These are phyloP conservation scores for Hirundichthys speculiger DNA, from an alignment of 2,113 vertebrate species.

Conservation along the genomic window DNA sequence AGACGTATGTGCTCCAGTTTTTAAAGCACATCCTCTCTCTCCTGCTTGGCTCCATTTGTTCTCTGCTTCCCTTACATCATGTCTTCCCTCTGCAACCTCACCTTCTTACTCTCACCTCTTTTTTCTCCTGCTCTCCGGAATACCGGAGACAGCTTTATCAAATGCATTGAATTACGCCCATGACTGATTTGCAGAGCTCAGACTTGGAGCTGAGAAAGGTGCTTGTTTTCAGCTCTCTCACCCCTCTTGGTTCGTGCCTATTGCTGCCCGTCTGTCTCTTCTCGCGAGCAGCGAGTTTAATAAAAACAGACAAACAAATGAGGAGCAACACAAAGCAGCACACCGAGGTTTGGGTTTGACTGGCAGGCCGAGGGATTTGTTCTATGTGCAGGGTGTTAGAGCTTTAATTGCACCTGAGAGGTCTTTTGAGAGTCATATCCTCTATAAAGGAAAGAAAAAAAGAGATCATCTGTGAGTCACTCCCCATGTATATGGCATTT, in stretches of 20 bases:
- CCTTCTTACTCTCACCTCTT: too few relatives aligned
- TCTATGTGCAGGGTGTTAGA: constrained; percentile 33
- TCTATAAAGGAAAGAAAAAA: constrained; percentile 22
- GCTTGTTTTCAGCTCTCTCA: constrained; percentile 45
- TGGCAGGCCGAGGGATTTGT: constrained; percentile 52
- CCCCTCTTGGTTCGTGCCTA: constrained; percentile 26
- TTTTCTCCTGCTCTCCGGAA: constrained; percentile 43
- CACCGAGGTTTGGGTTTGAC: constrained; percentile 42
- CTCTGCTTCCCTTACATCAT: constrained; percentile 14
- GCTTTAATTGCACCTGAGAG: constrained; percentile 62
- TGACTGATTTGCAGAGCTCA: constrained; percentile 57
- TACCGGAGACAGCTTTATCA: constrained; percentile 40
- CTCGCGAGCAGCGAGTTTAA: constrained; percentile 43
- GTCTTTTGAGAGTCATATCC: constrained; percentile 44
- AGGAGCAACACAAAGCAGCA: constrained; percentile 43
- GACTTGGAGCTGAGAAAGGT: constrained; percentile 41
- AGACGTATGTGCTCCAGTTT: constrained; percentile 16
- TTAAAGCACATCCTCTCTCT: constrained; percentile 7
- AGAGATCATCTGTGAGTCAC: constrained; percentile 27
- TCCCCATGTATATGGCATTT: constrained; percentile 19
- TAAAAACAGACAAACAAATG: constrained; percentile 68
- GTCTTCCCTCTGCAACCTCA: too few relatives aligned
- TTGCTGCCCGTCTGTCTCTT: constrained; percentile 16
- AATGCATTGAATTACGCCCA: constrained; percentile 71
- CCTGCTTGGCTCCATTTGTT: constrained; percentile 24